phyloP scores from a whole-genome alignment of 30 jellyfish, hydroid and myxozoan genomes.

The Hydra vulgaris region DNA sequence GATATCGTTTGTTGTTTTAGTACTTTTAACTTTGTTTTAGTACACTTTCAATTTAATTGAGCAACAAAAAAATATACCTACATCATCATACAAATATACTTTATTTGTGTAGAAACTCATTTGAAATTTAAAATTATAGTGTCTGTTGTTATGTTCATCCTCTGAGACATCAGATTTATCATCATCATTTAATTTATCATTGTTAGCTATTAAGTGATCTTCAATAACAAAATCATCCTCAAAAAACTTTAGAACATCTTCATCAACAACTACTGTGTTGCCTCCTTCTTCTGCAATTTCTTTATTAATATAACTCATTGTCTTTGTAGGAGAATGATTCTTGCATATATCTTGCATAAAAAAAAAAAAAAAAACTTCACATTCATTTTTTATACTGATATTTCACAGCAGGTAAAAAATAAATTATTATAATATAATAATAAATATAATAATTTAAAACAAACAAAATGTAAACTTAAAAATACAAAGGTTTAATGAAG shows the following conservation, averaged over 20 bases:
- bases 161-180: neutral
- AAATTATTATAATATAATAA: too few relatives aligned
- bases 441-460: too few relatives aligned
- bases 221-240: neutral
- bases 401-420: too few relatives aligned
- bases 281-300: too few relatives aligned
- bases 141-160: neutral
- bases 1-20: too few relatives aligned
- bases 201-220: neutral
- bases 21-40: too few relatives aligned
- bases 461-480: too few relatives aligned
- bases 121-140: conserved; percentile 17
- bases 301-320: neutral
- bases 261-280: too few relatives aligned
- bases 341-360: neutral
- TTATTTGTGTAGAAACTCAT: conserved; percentile 52
- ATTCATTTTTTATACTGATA: too few relatives aligned
- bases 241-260: neutral
- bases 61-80: neutral
- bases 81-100: conserved; percentile 35
- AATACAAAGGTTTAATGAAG: neutral
- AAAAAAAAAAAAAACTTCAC: too few relatives aligned
- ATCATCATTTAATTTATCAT: neutral
- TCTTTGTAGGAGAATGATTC: neutral
- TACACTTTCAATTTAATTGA: too few relatives aligned